Evolutionary conservation across 2,113 vertebrate genomes (phyloP), one percentile per base, ranked within the genome.

Genomic region (Phalacrocorax aristotelis): DNA sequence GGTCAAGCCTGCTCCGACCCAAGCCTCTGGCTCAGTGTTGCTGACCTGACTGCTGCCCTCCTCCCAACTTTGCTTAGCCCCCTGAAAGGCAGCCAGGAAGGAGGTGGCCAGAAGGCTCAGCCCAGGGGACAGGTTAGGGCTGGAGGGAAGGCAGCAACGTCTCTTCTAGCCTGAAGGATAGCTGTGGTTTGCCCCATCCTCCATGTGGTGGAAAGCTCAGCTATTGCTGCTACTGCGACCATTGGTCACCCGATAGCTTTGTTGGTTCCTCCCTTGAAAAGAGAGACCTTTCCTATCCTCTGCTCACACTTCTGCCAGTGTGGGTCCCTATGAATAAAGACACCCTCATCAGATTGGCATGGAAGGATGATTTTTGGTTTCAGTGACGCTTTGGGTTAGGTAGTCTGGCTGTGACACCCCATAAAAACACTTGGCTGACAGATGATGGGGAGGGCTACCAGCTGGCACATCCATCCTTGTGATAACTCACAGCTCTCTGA

Each of bases 11-110:
- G 92, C 94, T 94, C 81, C 5, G 5, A 71, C 89, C 77, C 72
- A 84, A 64, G 89, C 58, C 82, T 93, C 87, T 71, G 51, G 71
- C 60, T 92, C 61, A 54, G 79, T 91, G 85, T 82, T 94, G 93
- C 92, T 27, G 10, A 89, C 65, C 74, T 81, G 72, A 81, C n/a
- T 3, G 0, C 60, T 93, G 58, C 68, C 76, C 61, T 84, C 64
- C 61, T 25, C 30, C 58, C 2, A 10, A 26, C 75, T 75, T 77
- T 1, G 2, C 69, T 89, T 51, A 94, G 72, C n/a, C 12, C 26
- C 26, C 11, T 8, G 0, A 46, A 64, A 68, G 29, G 60, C 1
- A 0, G 15, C 20, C 0, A 0, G 34, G 70, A 92, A 85, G n/a
- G 36, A 74, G 26, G n/a, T 49, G 68, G 60, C 51, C 0, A 3